phyloP scores from a whole-genome alignment of 2,113 vertebrate genomes.

The Erinaceus europaeus region DNA sequence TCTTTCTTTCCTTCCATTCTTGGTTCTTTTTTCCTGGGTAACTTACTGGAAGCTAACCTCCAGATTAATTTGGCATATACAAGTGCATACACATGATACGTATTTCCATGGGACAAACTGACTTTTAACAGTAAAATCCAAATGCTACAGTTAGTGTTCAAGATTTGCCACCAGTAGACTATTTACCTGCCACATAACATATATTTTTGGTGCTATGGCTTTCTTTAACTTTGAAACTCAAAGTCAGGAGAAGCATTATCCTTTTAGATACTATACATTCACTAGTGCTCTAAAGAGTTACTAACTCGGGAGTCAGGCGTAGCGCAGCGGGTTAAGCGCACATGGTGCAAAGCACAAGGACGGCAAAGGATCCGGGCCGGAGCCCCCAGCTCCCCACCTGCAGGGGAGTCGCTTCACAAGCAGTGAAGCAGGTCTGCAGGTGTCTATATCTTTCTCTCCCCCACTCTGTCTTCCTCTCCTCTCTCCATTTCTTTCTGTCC shows the following conservation, averaged over 20 bases:
- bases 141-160: not conserved
- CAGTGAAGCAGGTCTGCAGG: too few species aligned
- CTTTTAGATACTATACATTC: not conserved
- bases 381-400: too few species aligned
- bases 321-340: too few species aligned
- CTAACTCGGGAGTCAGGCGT: too few species aligned
- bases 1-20: not conserved
- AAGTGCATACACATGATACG: too few species aligned
- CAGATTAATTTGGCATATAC: not conserved
- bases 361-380: too few species aligned
- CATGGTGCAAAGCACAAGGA: too few species aligned
- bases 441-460: too few species aligned
- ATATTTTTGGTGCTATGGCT: not conserved
- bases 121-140: not conserved
- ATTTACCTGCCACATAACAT: not conserved
- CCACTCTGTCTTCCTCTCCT: too few species aligned
- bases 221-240: not conserved
- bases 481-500: too few species aligned
- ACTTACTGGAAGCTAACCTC: not conserved
- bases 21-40: slow-evolving; percentile 7
- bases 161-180: not conserved
- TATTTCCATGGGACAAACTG: not conserved
- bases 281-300: not conserved
- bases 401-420: too few species aligned
- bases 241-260: not conserved